These are phyloP conservation scores for Theonella swinhoei DNA, from an alignment of 37 sponge, comb jelly and placozoan species.

Conservation along the genomic window DNA sequence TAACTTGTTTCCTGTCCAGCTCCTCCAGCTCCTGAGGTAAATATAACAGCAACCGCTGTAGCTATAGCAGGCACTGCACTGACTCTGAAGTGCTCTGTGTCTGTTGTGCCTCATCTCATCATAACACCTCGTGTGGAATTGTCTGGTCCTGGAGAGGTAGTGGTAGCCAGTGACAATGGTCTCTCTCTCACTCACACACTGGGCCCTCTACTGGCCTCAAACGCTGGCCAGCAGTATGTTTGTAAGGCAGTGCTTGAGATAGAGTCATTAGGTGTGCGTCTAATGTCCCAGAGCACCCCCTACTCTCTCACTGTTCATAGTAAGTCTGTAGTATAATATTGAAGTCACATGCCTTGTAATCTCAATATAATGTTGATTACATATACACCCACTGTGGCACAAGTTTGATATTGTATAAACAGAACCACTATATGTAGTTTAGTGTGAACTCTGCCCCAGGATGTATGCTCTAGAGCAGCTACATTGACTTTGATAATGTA, in stretches of 20 bases:
- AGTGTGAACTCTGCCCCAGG: too few species aligned
- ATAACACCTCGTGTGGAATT: background rate
- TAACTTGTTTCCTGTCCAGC: background rate
- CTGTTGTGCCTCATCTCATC: background rate
- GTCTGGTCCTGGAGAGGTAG: background rate
- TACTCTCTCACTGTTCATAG: background rate
- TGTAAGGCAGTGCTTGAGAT: background rate
- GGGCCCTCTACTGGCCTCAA: background rate
- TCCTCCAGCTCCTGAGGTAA: background rate
- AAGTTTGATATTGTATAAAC: too few species aligned
- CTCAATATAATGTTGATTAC: too few species aligned
- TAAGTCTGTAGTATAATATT: background rate
- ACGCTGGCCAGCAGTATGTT: background rate
- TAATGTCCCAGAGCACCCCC: background rate
- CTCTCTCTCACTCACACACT: background rate
- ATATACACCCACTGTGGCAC: too few species aligned
- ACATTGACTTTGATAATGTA: too few species aligned
- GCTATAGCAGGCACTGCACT: background rate
- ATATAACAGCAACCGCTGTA: background rate
- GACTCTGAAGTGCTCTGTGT: background rate
- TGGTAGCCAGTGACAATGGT: background rate
- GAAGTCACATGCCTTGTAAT: too few species aligned
- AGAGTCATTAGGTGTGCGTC: background rate
- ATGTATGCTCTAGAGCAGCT: too few species aligned
- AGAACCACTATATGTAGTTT: too few species aligned